A percentile compares a stretch with the other conserved stretches of the same genome.
phyloP scores from a whole-genome alignment of 2,113 vertebrate genomes.

The Harpagus bidentatus region DNA sequence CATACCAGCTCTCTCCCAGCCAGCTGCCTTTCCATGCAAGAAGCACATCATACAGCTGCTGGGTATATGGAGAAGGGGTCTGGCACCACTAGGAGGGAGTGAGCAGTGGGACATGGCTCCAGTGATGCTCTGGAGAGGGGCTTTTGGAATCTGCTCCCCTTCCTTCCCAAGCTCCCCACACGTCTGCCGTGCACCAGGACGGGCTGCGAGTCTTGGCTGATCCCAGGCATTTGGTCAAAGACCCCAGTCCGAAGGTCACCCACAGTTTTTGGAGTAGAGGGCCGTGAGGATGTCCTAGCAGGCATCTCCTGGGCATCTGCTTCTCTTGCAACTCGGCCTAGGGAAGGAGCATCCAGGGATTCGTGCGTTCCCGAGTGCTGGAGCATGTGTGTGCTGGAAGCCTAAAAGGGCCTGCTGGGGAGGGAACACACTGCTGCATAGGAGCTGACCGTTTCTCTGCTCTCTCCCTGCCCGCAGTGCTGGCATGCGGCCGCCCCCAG shows the following conservation, averaged over 20 bases:
- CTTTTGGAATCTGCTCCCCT: background rate
- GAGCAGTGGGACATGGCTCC: background rate
- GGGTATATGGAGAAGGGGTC: background rate
- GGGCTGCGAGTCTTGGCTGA: accelerated
- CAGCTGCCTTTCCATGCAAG: background rate
- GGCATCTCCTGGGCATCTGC: background rate
- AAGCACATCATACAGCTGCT: background rate
- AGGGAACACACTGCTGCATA: accelerated
- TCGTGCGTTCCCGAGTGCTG: slow-evolving; percentile 6
- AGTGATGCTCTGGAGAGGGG: background rate
- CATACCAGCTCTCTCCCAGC: background rate
- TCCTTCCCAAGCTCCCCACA: background rate
- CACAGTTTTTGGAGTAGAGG: background rate
- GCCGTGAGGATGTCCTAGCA: background rate
- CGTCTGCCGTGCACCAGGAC: background rate
- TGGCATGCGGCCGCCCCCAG: slow-evolving; percentile 94
- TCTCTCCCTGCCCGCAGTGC: slow-evolving; percentile 72
- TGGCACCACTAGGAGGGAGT: background rate
- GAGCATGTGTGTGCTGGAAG: slow-evolving; percentile 48
- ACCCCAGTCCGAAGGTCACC: background rate
- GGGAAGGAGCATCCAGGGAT: slow-evolving; percentile 15
- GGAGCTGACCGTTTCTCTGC: background rate
- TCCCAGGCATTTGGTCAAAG: background rate
- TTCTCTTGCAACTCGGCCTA: background rate
- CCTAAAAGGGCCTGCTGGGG: background rate